Evolutionary conservation across 2,113 vertebrate genomes (phyloP).

Genomic region (Brienomyrus brachyistius): DNA sequence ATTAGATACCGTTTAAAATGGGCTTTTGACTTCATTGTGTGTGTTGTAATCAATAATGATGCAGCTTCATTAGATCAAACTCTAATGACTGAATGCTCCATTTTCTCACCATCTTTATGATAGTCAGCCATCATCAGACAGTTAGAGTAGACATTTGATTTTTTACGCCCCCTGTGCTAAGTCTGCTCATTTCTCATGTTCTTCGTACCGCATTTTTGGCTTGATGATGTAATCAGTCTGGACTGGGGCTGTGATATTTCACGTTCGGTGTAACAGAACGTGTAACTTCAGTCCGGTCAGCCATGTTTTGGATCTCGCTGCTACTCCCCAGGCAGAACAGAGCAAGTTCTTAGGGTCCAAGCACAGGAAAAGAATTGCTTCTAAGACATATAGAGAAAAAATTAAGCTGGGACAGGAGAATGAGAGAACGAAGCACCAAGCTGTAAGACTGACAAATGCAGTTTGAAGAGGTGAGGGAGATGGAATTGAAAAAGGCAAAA

Average conservation of each 20-base stretch:
- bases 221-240: too few relatives aligned
- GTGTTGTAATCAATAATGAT: neutral
- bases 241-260: neutral
- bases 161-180: neutral
- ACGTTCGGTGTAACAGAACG: neutral
- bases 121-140: neutral
- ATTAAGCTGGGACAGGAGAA: neutral
- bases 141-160: neutral
- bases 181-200: neutral
- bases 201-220: neutral
- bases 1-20: neutral
- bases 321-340: neutral
- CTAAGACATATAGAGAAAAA: constrained; percentile 6
- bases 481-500: neutral
- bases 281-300: neutral
- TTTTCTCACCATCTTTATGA: neutral
- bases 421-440: neutral
- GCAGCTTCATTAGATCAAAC: neutral
- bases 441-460: neutral
- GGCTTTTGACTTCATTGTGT: neutral
- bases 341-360: neutral
- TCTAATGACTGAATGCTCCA: neutral
- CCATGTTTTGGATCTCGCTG: neutral
- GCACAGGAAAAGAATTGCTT: neutral
- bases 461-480: neutral